Conservation (phyloP, 2,888 invertebrate genomes). For the Theretra japonica region DNA sequence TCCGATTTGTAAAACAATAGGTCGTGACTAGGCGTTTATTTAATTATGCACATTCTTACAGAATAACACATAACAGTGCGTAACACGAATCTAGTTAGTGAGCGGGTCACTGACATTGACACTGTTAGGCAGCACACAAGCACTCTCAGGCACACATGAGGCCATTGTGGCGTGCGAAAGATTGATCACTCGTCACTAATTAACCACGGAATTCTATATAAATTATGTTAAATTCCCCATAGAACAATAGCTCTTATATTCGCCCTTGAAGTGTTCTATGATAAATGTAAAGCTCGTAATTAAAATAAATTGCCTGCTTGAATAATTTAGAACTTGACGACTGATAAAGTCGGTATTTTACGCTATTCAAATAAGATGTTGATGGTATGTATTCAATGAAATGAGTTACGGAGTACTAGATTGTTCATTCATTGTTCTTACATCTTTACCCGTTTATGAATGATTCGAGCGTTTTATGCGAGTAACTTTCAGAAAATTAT, state of each 20-base stretch:
- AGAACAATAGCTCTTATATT: slow-evolving; percentile 8
- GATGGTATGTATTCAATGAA: neutral
- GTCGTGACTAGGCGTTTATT: slow-evolving; percentile 31
- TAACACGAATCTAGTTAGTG: slow-evolving; percentile 34
- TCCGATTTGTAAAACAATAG: slow-evolving; percentile 30
- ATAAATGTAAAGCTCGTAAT: neutral
- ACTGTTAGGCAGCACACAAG: slow-evolving; percentile 41
- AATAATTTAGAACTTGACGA: neutral
- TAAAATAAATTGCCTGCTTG: neutral
- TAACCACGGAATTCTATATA: slow-evolving; percentile 9
- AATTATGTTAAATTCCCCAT: slow-evolving; percentile 10
- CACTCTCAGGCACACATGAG: slow-evolving; percentile 8
- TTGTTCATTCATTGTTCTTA: slow-evolving; percentile 13
- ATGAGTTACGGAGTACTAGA: neutral
- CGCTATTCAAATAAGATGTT: neutral
- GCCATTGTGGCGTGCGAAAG: slow-evolving; percentile 28
- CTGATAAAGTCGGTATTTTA: neutral
- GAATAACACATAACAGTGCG: slow-evolving; percentile 34
- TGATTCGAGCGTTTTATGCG: neutral
- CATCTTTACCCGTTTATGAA: neutral
- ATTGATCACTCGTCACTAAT: slow-evolving; percentile 27
- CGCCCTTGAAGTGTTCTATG: no score
- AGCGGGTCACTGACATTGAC: slow-evolving; percentile 58
- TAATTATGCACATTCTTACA: slow-evolving; percentile 33
- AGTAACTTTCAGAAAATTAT: neutral